Evolutionary conservation across 37 sponge, comb jelly and placozoan species (phyloP).

Genomic region (Mnemiopsis leidyi): DNA sequence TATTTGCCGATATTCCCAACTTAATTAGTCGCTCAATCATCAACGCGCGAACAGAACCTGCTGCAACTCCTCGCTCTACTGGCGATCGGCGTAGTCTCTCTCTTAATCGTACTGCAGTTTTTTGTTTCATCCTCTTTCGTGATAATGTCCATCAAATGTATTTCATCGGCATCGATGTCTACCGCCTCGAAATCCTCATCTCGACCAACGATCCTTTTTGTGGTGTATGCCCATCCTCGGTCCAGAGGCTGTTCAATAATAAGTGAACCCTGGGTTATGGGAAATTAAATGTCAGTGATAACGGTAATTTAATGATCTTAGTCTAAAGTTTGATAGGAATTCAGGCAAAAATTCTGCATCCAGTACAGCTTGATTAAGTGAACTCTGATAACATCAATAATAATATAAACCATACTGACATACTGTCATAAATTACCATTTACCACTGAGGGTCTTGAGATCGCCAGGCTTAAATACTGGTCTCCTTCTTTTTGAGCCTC

Average conservation of each 20-base stretch:
- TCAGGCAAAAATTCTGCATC: too few relatives aligned
- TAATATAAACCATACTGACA: too few relatives aligned
- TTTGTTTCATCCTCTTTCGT: neutral
- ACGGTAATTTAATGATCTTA: too few relatives aligned
- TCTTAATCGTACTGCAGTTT: neutral
- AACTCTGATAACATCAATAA: too few relatives aligned
- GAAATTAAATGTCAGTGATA: too few relatives aligned
- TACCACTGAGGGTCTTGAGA: constrained; percentile 22
- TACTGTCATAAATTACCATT: too few relatives aligned
- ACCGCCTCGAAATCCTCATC: neutral
- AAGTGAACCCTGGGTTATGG: constrained; percentile 62
- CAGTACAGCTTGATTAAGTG: too few relatives aligned
- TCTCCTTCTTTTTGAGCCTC: neutral
- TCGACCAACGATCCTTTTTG: constrained; percentile 18
- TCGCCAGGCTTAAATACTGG: neutral
- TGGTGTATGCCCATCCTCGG: constrained; percentile 59
- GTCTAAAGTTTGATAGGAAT: too few relatives aligned
- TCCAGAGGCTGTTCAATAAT: neutral
- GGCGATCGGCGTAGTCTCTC: neutral
- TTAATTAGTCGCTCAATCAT: neutral
- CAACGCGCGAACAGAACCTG: neutral
- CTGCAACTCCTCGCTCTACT: neutral
- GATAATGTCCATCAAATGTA: neutral
- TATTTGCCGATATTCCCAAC: too few relatives aligned
- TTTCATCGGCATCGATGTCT: neutral